Base-by-base conservation (phyloP, 64 coral and sea anemone genomes). In the Stichodactyla mertensii region DNA sequence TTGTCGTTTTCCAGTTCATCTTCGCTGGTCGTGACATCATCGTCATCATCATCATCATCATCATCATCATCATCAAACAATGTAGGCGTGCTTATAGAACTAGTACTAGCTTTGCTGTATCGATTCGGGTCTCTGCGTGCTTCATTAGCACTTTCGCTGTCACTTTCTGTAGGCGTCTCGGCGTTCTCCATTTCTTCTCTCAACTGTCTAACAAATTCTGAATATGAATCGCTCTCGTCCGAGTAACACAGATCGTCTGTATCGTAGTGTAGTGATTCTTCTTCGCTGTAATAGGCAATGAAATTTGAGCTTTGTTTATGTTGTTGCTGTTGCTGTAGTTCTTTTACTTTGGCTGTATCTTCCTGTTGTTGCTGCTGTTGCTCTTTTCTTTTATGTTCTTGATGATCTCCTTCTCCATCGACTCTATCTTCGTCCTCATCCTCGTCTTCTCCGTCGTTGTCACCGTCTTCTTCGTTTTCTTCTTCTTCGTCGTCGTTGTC, bases 81-180 rank as follows among this genome's bases (percentile, higher is more conserved):
- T 6, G 55, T n/a, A 59, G 83, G 52, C 0, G 89, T 79, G 28
- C 45, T 67, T n/a, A 7, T 52, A 16, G 82, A 62, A 52, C 57
- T 61, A 52, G 27, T 58, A 18, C 23, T 78, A 86, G 74, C 22
- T 13, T 11, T 24, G 23, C 57, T 77, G 13, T 79, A 55, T 86
- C 12, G 11, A 61, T 78, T 19, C 11, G 13, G 13, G 6, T 79
- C 77, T 15, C 16, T 81, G 14, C 26, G 77, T 6, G 19, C 83
- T 10, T 23, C 23, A 28, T 69, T 16, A 8, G 55, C 7, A 53
- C 4, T 27, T 13, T 64, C 77, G 26, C 78, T 92, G 7, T 92
- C 90, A 45, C 85, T 92, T 51, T 87, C 77, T 4, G 90, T 87
- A 51, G 85, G 60, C 16, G 61, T 53, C 7, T 92, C 90, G 57